These are phyloP conservation scores for Mohoua ochrocephala DNA, from an alignment of 2,113 vertebrate genomes.

Conservation along the genomic window DNA sequence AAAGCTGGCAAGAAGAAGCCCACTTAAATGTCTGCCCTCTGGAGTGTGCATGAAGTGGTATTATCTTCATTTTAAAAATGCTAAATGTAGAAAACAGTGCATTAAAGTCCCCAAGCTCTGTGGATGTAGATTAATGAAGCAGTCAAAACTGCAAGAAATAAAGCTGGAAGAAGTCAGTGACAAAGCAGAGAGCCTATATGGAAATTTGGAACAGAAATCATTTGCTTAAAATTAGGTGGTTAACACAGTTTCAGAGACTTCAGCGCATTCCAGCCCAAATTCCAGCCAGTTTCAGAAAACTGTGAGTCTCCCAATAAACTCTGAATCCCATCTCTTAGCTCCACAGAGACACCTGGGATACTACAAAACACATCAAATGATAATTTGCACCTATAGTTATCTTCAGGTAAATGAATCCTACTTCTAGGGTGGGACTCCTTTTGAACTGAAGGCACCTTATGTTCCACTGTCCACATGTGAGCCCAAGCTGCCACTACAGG, in stretches of 20 bases:
- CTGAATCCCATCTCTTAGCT: not conserved
- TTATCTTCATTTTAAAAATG: not conserved
- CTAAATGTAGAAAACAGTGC: not conserved
- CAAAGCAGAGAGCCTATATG: not conserved
- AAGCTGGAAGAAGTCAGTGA: not conserved
- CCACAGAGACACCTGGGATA: not conserved
- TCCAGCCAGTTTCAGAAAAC: not conserved
- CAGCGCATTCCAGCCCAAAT: not conserved
- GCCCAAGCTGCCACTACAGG: not conserved
- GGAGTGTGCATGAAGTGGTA: not conserved
- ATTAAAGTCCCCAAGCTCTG: not conserved
- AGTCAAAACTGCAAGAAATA: not conserved
- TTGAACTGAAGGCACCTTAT: not conserved
- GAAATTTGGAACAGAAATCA: not conserved
- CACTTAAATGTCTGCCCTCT: not conserved
- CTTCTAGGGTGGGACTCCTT: not conserved
- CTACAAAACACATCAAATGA: not conserved
- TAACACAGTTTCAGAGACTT: not conserved
- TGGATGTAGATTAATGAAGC: not conserved
- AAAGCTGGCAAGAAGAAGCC: not conserved
- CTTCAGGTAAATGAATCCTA: not conserved
- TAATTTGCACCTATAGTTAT: not conserved
- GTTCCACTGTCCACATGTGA: not conserved
- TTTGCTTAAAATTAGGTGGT: not conserved
- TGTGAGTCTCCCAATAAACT: not conserved